Evolutionary conservation across 2,888 invertebrate genomes (phyloP).

Genomic region (Protophormia terraenovae): DNA sequence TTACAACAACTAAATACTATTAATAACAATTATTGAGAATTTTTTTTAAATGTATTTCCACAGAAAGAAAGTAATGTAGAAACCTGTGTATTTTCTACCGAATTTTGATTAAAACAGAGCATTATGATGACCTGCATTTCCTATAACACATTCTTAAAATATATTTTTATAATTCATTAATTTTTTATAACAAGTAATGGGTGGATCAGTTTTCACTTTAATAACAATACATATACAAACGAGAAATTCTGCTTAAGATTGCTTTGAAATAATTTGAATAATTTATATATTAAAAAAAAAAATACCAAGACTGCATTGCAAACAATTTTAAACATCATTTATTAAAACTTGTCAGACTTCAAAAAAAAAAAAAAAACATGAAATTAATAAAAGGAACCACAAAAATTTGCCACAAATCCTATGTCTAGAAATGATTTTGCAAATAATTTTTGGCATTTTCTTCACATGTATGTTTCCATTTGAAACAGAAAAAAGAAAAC

Average conservation of each 20-base stretch:
- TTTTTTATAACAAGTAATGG: too few relatives aligned
- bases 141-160: too few relatives aligned
- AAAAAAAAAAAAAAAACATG: slow-evolving; percentile 4
- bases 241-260: too few relatives aligned
- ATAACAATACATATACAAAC: too few relatives aligned
- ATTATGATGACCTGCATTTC: too few relatives aligned
- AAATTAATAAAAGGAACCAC: slow-evolving; percentile 51
- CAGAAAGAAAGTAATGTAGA: too few relatives aligned
- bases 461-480: not conserved
- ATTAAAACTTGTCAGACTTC: slow-evolving; percentile 16
- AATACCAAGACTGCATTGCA: not conserved
- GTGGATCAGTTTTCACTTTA: too few relatives aligned
- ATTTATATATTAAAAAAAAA: not conserved
- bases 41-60: not conserved
- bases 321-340: not conserved
- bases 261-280: not conserved
- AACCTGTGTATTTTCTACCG: too few relatives aligned
- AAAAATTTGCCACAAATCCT: slow-evolving; percentile 58
- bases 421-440: slow-evolving; percentile 6
- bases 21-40: too few relatives aligned
- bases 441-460: slow-evolving; percentile 26
- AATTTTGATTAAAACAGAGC: too few relatives aligned
- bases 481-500: slow-evolving; percentile 2
- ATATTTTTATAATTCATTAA: too few relatives aligned
- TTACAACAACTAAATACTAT: too few relatives aligned